phyloP scores from a whole-genome alignment of 2,797 vertebrate species.

The Centropyge bicolor region DNA sequence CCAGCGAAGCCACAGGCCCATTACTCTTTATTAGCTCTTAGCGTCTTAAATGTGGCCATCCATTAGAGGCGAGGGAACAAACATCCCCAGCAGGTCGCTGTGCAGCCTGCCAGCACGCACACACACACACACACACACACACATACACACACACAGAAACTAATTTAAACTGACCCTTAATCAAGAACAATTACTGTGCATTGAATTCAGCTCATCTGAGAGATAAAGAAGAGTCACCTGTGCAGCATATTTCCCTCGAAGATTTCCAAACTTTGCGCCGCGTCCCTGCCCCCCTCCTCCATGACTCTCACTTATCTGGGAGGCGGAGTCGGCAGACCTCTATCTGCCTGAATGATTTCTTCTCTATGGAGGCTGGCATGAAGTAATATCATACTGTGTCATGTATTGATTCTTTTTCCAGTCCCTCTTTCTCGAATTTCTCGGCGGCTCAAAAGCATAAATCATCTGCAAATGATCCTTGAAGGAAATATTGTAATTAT shows the following conservation, averaged over 20 bases:
- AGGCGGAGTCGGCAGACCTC: constrained; percentile 65
- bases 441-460: constrained; percentile 79
- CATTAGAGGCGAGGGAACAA: constrained; percentile 78
- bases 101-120: constrained; percentile 39
- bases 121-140: constrained; percentile 30
- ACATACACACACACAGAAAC: constrained; percentile 23
- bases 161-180: constrained; percentile 70
- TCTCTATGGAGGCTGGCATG: constrained; percentile 78
- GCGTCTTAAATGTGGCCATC: constrained; percentile 81
- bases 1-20: constrained; percentile 73
- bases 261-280: constrained; percentile 43
- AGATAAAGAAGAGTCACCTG: constrained; percentile 55
- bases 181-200: constrained; percentile 71
- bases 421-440: constrained; percentile 79
- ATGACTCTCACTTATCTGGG: constrained; percentile 64
- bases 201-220: constrained; percentile 63
- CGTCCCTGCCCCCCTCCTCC: constrained; percentile 23
- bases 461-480: constrained; percentile 83
- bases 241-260: constrained; percentile 33
- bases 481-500: constrained; percentile 86
- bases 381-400: constrained; percentile 82
- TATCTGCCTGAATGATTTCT: constrained; percentile 83
- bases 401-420: constrained; percentile 81
- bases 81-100: constrained; percentile 65
- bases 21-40: constrained; percentile 87